These are phyloP conservation scores for Coccyzus lansbergi DNA, from an alignment of 2,797 vertebrate genomes.

Conservation along the genomic window DNA sequence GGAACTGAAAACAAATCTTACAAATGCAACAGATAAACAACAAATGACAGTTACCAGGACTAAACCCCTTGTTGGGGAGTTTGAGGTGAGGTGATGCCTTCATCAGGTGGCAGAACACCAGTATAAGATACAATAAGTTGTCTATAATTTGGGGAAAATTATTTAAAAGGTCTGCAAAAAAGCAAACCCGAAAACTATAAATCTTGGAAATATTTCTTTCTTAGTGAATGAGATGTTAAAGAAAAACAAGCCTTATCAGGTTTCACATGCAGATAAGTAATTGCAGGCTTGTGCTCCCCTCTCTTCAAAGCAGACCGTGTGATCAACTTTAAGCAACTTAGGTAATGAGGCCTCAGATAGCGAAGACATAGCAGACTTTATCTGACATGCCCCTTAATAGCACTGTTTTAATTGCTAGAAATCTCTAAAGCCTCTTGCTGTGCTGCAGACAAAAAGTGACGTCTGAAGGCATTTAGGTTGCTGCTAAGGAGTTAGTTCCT, in stretches of 20 bases:
- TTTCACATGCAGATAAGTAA: constrained; percentile 15
- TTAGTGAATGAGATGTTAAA: background rate
- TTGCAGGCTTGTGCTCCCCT: background rate
- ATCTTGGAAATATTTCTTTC: background rate
- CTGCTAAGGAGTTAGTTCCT: constrained; percentile 18
- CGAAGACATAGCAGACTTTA: background rate
- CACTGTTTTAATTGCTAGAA: constrained; percentile 45
- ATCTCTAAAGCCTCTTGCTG: background rate
- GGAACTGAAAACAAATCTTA: background rate
- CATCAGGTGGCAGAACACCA: background rate
- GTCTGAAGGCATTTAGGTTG: background rate
- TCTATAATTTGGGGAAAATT: background rate
- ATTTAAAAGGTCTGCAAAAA: background rate
- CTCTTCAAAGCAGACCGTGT: background rate
- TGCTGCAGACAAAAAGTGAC: background rate
- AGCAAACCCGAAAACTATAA: background rate
- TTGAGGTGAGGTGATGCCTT: background rate
- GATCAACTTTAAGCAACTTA: background rate
- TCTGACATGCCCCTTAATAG: background rate
- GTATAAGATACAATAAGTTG: background rate
- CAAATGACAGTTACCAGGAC: background rate
- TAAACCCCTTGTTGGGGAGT: background rate
- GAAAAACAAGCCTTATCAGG: background rate
- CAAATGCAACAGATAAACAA: background rate
- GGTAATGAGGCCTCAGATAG: constrained; percentile 24